Conservation (phyloP, 2,888 invertebrate species). For the Agrotis puta region DNA sequence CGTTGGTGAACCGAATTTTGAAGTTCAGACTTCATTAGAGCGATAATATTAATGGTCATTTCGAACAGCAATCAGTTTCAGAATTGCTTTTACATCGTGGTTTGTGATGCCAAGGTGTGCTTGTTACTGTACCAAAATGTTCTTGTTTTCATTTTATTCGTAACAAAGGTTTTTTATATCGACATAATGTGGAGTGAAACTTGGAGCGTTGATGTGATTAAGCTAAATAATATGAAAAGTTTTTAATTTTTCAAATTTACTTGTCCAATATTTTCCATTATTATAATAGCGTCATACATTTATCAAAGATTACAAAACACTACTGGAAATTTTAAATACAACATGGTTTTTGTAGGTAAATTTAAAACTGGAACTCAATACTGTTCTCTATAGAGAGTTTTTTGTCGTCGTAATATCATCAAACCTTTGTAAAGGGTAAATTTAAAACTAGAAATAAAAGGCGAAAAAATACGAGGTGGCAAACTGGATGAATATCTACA, state of each 20-base stretch:
- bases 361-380: too few relatives aligned
- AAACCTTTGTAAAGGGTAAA: too few relatives aligned
- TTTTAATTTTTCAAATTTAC: background rate
- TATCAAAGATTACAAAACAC: too few relatives aligned
- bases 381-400: too few relatives aligned
- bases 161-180: conserved; percentile 62
- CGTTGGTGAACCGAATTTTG: conserved; percentile 54
- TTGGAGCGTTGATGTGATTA: conserved; percentile 2
- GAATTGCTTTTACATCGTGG: conserved; percentile 48
- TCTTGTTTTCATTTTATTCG: conserved; percentile 66
- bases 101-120: conserved; percentile 57
- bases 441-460: too few relatives aligned
- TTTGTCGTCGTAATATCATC: too few relatives aligned
- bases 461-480: too few relatives aligned
- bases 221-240: background rate
- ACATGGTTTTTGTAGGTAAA: too few relatives aligned
- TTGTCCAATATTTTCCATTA: too few relatives aligned
- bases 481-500: too few relatives aligned
- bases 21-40: conserved; percentile 61
- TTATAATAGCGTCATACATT: too few relatives aligned
- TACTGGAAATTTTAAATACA: background rate
- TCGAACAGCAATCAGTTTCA: conserved; percentile 44
- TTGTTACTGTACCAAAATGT: conserved; percentile 63
- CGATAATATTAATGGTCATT: conserved; percentile 60
- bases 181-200: conserved; percentile 40